Conservation (phyloP, 2,888 invertebrate genomes). For the Philhelius pedissequus region DNA sequence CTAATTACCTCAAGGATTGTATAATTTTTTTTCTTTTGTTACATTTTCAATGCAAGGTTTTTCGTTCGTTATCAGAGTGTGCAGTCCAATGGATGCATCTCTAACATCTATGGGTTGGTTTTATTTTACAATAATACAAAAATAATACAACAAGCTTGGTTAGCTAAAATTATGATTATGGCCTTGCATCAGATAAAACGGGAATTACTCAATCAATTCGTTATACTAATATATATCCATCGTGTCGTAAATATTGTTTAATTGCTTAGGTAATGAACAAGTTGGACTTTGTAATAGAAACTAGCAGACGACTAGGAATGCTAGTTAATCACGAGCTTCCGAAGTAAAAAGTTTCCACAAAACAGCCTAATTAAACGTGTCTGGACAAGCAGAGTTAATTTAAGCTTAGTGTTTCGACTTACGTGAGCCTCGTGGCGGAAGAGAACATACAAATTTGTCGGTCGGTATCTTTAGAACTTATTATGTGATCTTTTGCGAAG, state of each 20-base stretch:
- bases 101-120: conserved; percentile 6
- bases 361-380: neutral
- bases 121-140: conserved; percentile 14
- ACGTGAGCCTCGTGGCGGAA: neutral
- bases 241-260: conserved; percentile 43
- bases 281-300: conserved; percentile 30
- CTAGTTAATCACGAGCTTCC: conserved; percentile 37
- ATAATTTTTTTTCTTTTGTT: conserved; percentile 18
- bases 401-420: neutral
- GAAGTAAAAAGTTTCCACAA: neutral
- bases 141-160: neutral
- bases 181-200: conserved; percentile 21
- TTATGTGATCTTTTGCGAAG: neutral
- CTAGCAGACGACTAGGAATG: conserved; percentile 35
- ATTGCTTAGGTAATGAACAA: conserved; percentile 53
- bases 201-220: conserved; percentile 20
- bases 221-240: neutral
- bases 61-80: neutral
- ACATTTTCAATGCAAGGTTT: neutral
- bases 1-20: conserved; percentile 52
- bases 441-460: neutral
- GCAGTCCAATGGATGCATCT: conserved; percentile 10
- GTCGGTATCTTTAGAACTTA: neutral
- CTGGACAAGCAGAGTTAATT: neutral
- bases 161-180: conserved; percentile 20